A percentile compares a stretch with the other conserved stretches of the same genome.
Evolutionary conservation across 2,113 vertebrate species (phyloP).

Genomic region (Paraplagusia blochii): DNA sequence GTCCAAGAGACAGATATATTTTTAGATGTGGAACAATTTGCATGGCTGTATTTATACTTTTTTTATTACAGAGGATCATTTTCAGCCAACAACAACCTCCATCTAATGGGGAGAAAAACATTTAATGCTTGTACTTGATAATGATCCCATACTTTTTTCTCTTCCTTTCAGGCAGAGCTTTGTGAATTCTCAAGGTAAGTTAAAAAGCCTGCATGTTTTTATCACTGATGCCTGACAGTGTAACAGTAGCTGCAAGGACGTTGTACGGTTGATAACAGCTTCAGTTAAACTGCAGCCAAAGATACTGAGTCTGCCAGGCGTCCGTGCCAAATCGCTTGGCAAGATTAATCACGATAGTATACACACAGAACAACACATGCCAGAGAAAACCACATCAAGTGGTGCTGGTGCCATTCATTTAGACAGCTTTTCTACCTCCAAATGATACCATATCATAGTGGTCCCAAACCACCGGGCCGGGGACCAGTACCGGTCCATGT

Average conservation of each 20-base stretch:
- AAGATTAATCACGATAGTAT: constrained; percentile 19
- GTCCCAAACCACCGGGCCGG: no score
- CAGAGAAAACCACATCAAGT: constrained; percentile 33
- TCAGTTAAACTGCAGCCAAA: constrained; percentile 39
- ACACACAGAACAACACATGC: constrained; percentile 8
- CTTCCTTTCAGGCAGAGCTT: constrained; percentile 47
- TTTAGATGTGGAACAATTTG: no score
- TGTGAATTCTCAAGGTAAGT: constrained; percentile 55
- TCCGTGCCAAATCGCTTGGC: constrained; percentile 33
- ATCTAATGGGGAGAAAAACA: no score
- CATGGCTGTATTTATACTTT: not conserved
- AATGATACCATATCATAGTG: constrained; percentile 1
- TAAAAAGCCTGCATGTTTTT: not conserved
- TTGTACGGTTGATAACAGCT: constrained; percentile 50
- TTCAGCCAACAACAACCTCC: not conserved
- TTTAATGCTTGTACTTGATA: no score
- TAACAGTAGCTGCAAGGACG: constrained; percentile 22
- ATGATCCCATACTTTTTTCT: constrained; percentile 21
- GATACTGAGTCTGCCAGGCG: constrained; percentile 44
- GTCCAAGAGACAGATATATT: not conserved
- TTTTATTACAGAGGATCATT: not conserved
- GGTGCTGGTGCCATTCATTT: constrained; percentile 6
- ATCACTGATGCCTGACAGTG: not conserved
- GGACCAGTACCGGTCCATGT: no score
- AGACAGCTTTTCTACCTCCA: constrained; percentile 7